phyloP scores from a whole-genome alignment of 1,140 invertebrate genomes.

The Brachionus rotundiformis region DNA sequence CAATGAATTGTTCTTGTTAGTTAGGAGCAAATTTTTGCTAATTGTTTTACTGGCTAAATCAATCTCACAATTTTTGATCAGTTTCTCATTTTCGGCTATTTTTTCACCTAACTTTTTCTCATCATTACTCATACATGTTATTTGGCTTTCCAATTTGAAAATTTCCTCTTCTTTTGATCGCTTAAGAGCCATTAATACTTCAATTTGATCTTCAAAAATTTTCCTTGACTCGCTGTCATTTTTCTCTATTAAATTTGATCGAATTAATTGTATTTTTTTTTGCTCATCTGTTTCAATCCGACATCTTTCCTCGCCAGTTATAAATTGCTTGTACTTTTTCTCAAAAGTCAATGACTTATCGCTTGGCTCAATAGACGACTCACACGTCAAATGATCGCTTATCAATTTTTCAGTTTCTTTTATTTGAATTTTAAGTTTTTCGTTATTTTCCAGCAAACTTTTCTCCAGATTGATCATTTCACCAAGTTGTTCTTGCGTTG shows the following conservation, averaged over 20 bases:
- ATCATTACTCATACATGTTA: neutral
- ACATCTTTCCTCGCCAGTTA: neutral
- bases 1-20: neutral
- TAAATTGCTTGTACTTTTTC: neutral
- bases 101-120: neutral
- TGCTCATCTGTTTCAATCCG: neutral
- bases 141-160: neutral
- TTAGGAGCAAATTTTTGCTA: neutral
- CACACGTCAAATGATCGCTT: neutral
- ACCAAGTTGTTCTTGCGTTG: neutral
- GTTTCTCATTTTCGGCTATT: neutral
- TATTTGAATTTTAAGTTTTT: neutral
- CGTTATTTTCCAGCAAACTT: neutral
- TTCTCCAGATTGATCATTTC: neutral
- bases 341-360: neutral
- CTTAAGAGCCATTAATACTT: too few species aligned
- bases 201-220: too few species aligned
- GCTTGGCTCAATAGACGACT: neutral
- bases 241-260: too few species aligned
- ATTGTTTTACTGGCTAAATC: neutral
- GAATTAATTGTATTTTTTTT: neutral
- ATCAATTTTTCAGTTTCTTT: neutral
- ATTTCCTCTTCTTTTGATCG: neutral
- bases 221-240: too few species aligned
- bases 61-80: slow-evolving; percentile 6